Evolutionary conservation across 2,888 invertebrate genomes (phyloP).

Genomic region (Chrysolina americana): DNA sequence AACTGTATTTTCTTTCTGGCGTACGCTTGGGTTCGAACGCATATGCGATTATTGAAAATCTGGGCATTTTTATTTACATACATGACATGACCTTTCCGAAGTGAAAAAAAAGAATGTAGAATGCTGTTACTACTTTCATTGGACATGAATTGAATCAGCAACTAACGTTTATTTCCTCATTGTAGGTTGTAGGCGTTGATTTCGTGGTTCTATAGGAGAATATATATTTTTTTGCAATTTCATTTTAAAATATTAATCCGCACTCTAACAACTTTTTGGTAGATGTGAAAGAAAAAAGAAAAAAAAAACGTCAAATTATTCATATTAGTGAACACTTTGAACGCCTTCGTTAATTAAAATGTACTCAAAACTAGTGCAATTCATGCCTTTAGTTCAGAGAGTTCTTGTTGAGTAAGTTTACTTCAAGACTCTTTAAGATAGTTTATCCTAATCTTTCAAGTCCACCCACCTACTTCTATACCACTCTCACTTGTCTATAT

Average conservation of each 20-base stretch:
- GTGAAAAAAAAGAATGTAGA: constrained; percentile 11
- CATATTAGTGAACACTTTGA: too few relatives aligned
- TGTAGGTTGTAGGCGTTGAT: neutral
- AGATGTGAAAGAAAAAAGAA: too few relatives aligned
- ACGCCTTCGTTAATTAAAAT: too few relatives aligned
- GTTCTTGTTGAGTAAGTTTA: too few relatives aligned
- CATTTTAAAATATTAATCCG: neutral
- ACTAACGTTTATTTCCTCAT: neutral
- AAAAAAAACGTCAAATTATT: too few relatives aligned
- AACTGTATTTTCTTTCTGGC: neutral
- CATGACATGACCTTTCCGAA: constrained; percentile 25
- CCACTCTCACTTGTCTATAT: too few relatives aligned
- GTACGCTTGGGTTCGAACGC: neutral
- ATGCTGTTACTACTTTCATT: constrained; percentile 5
- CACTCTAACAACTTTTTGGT: too few relatives aligned
- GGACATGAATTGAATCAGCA: neutral
- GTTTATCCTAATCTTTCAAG: too few relatives aligned
- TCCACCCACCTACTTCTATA: too few relatives aligned
- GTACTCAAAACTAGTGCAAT: too few relatives aligned
- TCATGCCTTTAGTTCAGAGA: too few relatives aligned
- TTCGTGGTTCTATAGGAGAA: neutral
- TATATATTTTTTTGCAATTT: neutral
- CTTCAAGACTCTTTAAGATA: too few relatives aligned
- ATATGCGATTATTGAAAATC: neutral
- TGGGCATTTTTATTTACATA: constrained; percentile 14